Conservation (phyloP, 2,888 invertebrate genomes). For the Julus scanicus region DNA sequence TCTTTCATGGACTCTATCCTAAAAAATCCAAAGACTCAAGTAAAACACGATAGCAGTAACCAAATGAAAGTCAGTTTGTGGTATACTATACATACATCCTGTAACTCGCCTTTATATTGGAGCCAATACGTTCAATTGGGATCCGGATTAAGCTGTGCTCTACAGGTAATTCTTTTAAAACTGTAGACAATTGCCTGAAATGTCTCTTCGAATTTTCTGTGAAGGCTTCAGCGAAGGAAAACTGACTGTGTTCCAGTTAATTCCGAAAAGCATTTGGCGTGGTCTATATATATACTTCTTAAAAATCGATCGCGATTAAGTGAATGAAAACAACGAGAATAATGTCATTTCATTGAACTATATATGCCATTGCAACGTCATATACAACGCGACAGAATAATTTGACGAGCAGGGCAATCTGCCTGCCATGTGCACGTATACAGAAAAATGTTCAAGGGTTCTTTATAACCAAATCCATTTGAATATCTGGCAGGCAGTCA, state of each 20-base stretch:
- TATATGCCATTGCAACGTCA: background rate
- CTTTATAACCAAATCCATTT: conserved; percentile 4
- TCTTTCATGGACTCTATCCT: background rate
- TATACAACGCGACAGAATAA: conserved; percentile 1
- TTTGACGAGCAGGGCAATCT: background rate
- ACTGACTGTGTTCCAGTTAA: background rate
- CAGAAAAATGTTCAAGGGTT: background rate
- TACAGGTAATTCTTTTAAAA: conserved; percentile 19
- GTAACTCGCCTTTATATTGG: background rate
- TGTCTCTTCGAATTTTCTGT: background rate
- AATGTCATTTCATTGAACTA: background rate
- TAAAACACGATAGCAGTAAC: no score
- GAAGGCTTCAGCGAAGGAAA: background rate
- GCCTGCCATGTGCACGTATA: background rate
- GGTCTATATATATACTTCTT: background rate
- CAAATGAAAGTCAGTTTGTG: no score
- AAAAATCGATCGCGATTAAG: conserved; percentile 45
- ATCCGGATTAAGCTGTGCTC: background rate
- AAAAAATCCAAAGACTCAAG: background rate
- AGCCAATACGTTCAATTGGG: background rate
- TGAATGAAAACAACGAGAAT: conserved; percentile 34
- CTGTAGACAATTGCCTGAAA: conserved; percentile 15
- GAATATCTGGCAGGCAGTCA: conserved; percentile 39
- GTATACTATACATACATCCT: background rate
- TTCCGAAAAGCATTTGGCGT: background rate